Conservation (phyloP, 2,113 vertebrate genomes). For the Cepphus grylle region DNA sequence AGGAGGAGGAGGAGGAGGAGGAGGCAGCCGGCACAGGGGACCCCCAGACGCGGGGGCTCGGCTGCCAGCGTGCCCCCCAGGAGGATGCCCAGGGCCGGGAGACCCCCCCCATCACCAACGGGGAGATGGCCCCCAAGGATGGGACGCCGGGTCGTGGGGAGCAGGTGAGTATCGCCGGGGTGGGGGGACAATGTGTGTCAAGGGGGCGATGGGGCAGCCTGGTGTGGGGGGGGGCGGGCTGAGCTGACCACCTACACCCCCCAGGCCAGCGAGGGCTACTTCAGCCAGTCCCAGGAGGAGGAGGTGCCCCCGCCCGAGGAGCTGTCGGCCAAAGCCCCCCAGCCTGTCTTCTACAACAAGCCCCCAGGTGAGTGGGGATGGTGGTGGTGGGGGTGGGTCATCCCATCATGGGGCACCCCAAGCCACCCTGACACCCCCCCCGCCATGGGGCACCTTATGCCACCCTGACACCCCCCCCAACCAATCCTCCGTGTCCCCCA, state of each 20-base stretch:
- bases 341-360: constrained; percentile 93
- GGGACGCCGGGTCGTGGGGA: constrained; percentile 81
- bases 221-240: neutral
- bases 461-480: neutral
- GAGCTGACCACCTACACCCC: neutral
- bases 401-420: neutral
- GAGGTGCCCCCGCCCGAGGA: constrained; percentile 89
- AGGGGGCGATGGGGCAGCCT: neutral
- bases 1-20: constrained; percentile 70
- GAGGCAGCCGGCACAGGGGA: constrained; percentile 51
- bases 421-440: neutral
- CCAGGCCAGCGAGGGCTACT: constrained; percentile 94
- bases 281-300: constrained; percentile 96
- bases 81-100: constrained; percentile 78
- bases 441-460: neutral
- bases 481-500: constrained; percentile 47
- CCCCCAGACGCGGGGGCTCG: constrained; percentile 76
- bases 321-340: constrained; percentile 86
- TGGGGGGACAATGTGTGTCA: neutral
- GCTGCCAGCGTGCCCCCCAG: constrained; percentile 85
- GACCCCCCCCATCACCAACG: constrained; percentile 87
- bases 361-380: constrained; percentile 83
- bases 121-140: constrained; percentile 89
- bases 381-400: neutral
- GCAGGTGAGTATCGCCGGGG: neutral